phyloP scores from a whole-genome alignment of 2,113 vertebrate species.

The Bambusicola thoracicus region DNA sequence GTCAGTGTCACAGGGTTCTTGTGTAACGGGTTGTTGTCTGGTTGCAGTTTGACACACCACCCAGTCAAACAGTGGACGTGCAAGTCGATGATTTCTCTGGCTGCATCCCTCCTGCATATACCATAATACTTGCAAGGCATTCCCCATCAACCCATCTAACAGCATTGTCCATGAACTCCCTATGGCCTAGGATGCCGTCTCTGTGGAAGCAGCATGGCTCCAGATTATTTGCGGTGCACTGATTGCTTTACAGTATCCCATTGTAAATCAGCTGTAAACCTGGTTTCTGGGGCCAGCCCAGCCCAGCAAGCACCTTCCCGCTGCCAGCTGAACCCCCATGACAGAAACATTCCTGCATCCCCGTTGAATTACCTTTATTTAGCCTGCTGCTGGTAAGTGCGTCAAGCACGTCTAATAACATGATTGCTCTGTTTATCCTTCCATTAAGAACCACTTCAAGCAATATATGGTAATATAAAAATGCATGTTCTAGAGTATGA shows the following conservation, averaged over 20 bases:
- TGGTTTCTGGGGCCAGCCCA: neutral
- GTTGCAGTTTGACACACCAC: slow-evolving; percentile 58
- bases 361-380: slow-evolving; percentile 70
- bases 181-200: neutral
- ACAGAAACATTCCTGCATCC: slow-evolving; percentile 64
- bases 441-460: slow-evolving; percentile 78
- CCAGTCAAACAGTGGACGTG: slow-evolving; percentile 48
- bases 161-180: slow-evolving; percentile 17
- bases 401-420: slow-evolving; percentile 72
- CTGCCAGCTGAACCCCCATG: slow-evolving; percentile 31
- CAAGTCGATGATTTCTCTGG: slow-evolving; percentile 45
- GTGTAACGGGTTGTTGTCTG: slow-evolving; percentile 55
- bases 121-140: slow-evolving; percentile 11
- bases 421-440: slow-evolving; percentile 79
- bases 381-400: slow-evolving; percentile 70
- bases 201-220: neutral
- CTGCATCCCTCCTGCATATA: slow-evolving; percentile 32
- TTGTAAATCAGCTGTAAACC: slow-evolving; percentile 17
- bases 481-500: slow-evolving; percentile 70
- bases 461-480: slow-evolving; percentile 76
- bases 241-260: neutral
- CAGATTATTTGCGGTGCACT: neutral
- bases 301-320: slow-evolving; percentile 29
- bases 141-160: slow-evolving; percentile 32
- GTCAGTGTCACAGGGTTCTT: slow-evolving; percentile 15